Percentiles rank a stretch among this genome's conserved stretches.
Conservation (phyloP, 2,113 vertebrate species). For the Strigops habroptila region DNA sequence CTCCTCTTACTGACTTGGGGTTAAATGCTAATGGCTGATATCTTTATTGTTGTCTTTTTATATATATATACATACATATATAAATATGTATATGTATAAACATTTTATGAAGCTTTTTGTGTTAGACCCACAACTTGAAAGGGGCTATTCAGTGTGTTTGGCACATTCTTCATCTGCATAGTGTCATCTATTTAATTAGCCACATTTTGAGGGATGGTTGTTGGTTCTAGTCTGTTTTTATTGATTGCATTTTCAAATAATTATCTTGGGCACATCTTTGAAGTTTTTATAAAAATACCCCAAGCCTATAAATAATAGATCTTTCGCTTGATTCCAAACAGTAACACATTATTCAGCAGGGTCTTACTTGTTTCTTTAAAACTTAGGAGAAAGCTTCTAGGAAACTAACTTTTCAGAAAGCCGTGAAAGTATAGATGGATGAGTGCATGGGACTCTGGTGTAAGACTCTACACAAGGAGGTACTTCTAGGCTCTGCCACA, state of each 20-base stretch:
- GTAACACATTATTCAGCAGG: background rate
- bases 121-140: background rate
- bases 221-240: background rate
- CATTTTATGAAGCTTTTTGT: background rate
- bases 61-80: background rate
- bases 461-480: background rate
- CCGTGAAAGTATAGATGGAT: background rate
- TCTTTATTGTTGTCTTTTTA: background rate
- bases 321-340: background rate
- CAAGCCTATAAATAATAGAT: conserved; percentile 44
- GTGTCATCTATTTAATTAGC: background rate
- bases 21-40: background rate
- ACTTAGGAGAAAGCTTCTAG: background rate
- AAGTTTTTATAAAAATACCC: background rate
- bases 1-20: background rate
- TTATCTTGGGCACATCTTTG: background rate
- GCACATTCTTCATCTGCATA: background rate
- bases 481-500: background rate
- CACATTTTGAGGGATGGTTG: background rate
- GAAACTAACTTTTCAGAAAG: background rate
- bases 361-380: background rate
- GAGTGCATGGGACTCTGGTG: background rate
- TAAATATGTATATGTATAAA: background rate
- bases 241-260: background rate
- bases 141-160: background rate